Base-by-base conservation (phyloP, 2,113 vertebrate species). In the Chinchilla lanigera region DNA sequence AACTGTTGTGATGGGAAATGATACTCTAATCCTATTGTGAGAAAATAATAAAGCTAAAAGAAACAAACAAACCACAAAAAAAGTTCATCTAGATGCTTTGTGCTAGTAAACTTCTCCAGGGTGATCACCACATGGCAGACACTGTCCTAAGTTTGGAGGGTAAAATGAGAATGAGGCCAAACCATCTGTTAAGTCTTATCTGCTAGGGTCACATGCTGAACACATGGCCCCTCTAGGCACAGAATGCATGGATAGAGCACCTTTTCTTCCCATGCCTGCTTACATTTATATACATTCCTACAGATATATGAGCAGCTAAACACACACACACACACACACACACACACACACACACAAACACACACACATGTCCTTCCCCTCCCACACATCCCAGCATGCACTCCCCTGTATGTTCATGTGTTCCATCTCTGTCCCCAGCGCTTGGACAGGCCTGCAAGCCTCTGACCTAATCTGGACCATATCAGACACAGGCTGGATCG, bases 401-500 rank as follows among this genome's bases (percentile, higher is more conserved):
- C 8, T 86, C 67, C 67, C 3, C 4, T 38, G 8, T 38, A 1
- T 75, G 28, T 33, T 3, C 10, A 4, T n/a, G 10, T 56, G 35
- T 91, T 86, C 81, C 75, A 0, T 83, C 60, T 94, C 7, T 90
- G 35, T 86, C 61, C 60, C 77, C 85, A 97, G 92, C 12, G 3
- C 2, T 2, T 95, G 93, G 95, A 82, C 26, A 60, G 93, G 54
- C 3, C 12, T 93, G 75, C 7, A 78, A 65, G 1, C 71, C 35
- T 97, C 94, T 22, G 96, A 97, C 6, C 35, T 81, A 35, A 2
- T 89, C 5, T 97, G 97, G 97, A 54, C 81, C 47, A 60, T 97
- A 22, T 78, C 94, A 54, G 95, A 98, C 82, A 97, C 94, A 30
- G 96, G 60, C 13, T 97, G 96, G 97, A 95, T 96, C 33, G 0